These are phyloP conservation scores for Dicentrarchus labrax DNA, from an alignment of 2,113 vertebrate genomes.

Conservation along the genomic window DNA sequence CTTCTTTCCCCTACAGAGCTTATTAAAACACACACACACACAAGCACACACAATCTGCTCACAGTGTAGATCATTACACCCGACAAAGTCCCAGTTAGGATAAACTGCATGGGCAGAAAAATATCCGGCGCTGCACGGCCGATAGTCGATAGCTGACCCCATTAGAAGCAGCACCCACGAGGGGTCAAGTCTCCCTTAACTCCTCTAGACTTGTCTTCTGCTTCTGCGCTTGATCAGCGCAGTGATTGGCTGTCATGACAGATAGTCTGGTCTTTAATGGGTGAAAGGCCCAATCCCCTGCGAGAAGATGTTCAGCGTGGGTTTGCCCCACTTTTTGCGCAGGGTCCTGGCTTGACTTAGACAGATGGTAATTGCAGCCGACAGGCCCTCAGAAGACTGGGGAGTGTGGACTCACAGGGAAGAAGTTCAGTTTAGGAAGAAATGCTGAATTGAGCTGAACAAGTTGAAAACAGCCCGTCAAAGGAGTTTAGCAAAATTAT, in stretches of 20 bases:
- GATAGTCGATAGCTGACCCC: conserved; percentile 73
- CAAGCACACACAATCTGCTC: conserved; percentile 63
- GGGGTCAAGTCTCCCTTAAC: conserved; percentile 50
- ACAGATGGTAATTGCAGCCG: conserved; percentile 73
- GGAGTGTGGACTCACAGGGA: conserved; percentile 42
- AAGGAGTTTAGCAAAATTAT: conserved; percentile 47
- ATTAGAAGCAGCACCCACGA: conserved; percentile 59
- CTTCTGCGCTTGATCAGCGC: conserved; percentile 52
- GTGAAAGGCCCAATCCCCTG: conserved; percentile 36
- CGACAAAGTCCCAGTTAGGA: conserved; percentile 66
- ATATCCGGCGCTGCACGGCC: conserved; percentile 47
- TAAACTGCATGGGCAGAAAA: conserved; percentile 62
- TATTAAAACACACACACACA: conserved; percentile 79
- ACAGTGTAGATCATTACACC: conserved; percentile 71
- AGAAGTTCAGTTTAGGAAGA: conserved; percentile 27
- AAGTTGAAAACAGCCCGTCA: conserved; percentile 67
- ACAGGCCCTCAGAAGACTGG: conserved; percentile 65
- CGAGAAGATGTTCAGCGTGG: conserved; percentile 32
- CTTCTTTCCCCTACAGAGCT: conserved; percentile 78
- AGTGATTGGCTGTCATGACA: conserved; percentile 48
- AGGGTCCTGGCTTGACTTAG: conserved; percentile 43
- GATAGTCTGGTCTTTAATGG: conserved; percentile 33
- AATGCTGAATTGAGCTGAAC: conserved; percentile 59
- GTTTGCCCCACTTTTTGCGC: conserved; percentile 40
- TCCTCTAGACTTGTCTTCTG: conserved; percentile 43